Base-by-base conservation (phyloP, 1,140 invertebrate species). In the Aphaenogaster rudis region DNA sequence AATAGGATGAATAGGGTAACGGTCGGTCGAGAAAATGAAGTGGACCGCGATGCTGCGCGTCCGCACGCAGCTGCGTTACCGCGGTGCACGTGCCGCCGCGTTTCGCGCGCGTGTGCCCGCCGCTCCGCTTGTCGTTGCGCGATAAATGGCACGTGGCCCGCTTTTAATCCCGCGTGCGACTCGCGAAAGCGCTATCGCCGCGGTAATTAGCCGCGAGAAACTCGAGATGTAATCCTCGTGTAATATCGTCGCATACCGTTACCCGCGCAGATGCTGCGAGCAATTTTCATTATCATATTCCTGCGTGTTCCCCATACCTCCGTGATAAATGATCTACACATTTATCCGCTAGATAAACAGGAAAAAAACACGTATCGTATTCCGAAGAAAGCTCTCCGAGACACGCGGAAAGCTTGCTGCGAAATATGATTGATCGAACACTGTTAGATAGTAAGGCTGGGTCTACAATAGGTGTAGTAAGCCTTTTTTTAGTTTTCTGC, bases 1-100 rank as follows among this genome's bases (percentile, higher is more conserved):
- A 86, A 77, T 66, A 80, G 15, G 76, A 77, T 61, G 69, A 79
- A 86, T 79, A 54, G 84, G 74, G 64, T 79, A 79, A 86, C 61
- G 84, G 74, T 64, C 50, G 74, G 33, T 54, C 48, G 82, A 80
- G 84, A 64, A 79, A 86, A 86, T 78, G 67, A 86, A 78, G 72
- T 77, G 84, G 90, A 88, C 88, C 88, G 87, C 90, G 82, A 74
- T 82, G 80, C 80, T 15, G 80, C 59, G 80, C 78, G 39, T 71
- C 33, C 69, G n/a, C 54, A 15, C 54, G 61, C 86, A 88, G 81
- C 81, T 88, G 81, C 86, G 84, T 74, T 86, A 80, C 84, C 84
- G 72, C 66, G 74, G 86, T 72, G 64, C 87, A 86, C 87, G 87
- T 88, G 87, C 52, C 81, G 39, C 71, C n/a, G 61, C 17, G 50